Conservation (phyloP, 2,113 vertebrate genomes). For the Notiomystis cincta region DNA sequence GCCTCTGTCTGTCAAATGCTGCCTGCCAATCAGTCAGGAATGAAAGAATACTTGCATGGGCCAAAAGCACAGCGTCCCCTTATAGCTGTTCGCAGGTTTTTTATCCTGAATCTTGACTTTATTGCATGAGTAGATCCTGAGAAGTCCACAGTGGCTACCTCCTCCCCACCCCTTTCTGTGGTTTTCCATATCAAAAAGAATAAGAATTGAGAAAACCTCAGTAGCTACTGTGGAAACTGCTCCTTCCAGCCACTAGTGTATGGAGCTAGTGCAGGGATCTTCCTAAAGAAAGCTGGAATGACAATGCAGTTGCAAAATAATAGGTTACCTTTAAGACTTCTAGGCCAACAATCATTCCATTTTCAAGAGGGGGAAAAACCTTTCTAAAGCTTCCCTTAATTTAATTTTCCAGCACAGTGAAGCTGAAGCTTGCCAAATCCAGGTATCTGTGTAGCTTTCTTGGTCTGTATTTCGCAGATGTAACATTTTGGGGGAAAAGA, state of each 20-base stretch:
- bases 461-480: not conserved
- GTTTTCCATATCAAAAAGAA: not conserved
- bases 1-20: not conserved
- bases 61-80: not conserved
- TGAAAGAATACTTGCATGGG: not conserved
- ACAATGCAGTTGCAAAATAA: not conserved
- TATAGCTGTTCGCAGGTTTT: not conserved
- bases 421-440: not conserved
- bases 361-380: not conserved
- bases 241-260: not conserved
- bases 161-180: not conserved
- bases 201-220: not conserved
- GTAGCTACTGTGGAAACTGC: not conserved
- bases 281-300: not conserved
- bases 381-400: not conserved
- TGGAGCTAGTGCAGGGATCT: not conserved
- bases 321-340: not conserved
- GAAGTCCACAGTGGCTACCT: not conserved
- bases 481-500: not conserved
- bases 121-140: not conserved
- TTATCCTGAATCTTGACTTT: not conserved
- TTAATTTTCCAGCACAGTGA: not conserved
- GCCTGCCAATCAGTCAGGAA: not conserved
- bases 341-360: not conserved
- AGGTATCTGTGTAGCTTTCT: not conserved